Conservation (phyloP, 2,113 vertebrate species). For the Mohoua ochrocephala region DNA sequence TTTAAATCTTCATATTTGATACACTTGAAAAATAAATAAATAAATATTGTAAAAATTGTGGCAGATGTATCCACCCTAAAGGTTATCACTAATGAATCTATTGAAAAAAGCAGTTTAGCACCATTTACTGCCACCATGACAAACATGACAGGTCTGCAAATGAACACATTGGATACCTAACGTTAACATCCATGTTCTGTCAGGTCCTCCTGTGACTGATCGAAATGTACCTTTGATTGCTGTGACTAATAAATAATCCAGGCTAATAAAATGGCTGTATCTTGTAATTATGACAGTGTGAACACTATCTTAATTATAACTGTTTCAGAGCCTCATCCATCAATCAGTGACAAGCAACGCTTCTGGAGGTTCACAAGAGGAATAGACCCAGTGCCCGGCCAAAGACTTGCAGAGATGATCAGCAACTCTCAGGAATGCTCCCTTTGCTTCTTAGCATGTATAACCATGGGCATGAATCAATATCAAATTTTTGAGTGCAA, state of each 20-base stretch:
- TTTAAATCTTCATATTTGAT: slow-evolving; percentile 3
- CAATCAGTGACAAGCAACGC: not conserved
- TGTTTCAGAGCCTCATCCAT: not conserved
- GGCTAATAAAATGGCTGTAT: not conserved
- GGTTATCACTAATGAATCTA: slow-evolving; percentile 33
- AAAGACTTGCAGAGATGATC: not conserved
- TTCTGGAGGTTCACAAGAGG: not conserved
- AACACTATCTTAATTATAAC: not conserved
- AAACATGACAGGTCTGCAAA: slow-evolving; percentile 55
- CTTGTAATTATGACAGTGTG: not conserved
- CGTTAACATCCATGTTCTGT: slow-evolving; percentile 18
- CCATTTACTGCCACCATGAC: slow-evolving; percentile 37
- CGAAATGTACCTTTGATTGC: not conserved
- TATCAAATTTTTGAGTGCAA: not conserved
- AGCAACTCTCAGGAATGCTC: not conserved
- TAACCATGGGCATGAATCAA: not conserved
- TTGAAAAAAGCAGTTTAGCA: slow-evolving; percentile 52
- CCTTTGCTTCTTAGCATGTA: not conserved
- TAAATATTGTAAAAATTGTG: not conserved
- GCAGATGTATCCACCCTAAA: not conserved
- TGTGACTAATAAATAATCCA: not conserved
- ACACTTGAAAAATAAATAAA: not conserved
- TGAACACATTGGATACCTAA: not conserved
- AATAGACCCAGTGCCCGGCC: not conserved
- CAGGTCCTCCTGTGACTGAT: slow-evolving; percentile 18